phyloP scores from a whole-genome alignment of 92 coral and sea anemone species.

The Epizoanthus fatuus region DNA sequence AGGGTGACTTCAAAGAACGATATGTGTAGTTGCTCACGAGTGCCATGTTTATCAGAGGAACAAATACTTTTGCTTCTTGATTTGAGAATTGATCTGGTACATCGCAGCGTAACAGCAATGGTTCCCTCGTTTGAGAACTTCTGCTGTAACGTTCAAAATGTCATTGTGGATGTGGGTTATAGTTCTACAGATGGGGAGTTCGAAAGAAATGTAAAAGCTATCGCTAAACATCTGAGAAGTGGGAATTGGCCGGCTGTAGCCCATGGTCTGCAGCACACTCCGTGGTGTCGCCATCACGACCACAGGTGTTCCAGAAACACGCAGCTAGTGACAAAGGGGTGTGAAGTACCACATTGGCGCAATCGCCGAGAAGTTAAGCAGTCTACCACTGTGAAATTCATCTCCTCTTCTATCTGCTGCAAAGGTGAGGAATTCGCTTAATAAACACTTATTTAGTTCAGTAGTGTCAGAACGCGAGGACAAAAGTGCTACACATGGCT shows the following conservation, averaged over 20 bases:
- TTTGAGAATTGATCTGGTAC: conserved; percentile 26
- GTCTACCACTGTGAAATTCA: background rate
- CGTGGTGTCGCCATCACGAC: conserved; percentile 38
- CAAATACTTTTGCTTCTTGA: conserved; percentile 28
- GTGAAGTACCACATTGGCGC: background rate
- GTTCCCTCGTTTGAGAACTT: conserved; percentile 24
- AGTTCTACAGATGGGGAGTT: conserved; percentile 13
- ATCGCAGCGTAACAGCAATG: background rate
- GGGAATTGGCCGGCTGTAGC: conserved; percentile 22
- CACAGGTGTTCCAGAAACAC: conserved; percentile 24
- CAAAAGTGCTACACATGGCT: background rate
- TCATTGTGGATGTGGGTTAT: conserved; percentile 23
- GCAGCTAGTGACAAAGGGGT: conserved; percentile 7
- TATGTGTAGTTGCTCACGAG: conserved; percentile 18
- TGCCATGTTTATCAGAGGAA: conserved; percentile 41
- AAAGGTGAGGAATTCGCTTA: conserved; percentile 18
- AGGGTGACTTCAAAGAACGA: conserved; percentile 3
- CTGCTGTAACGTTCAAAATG: conserved; percentile 24
- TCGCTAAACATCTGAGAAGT: background rate
- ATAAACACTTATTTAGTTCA: background rate
- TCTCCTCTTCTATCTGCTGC: background rate
- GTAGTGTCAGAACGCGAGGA: background rate
- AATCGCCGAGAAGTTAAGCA: conserved; percentile 29
- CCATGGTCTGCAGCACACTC: background rate
- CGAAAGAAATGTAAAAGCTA: background rate